Percentiles rank a stretch among this genome's conserved stretches.
Conservation (phyloP, 2,797 vertebrate species). For the Sebastes taczanowskii region DNA sequence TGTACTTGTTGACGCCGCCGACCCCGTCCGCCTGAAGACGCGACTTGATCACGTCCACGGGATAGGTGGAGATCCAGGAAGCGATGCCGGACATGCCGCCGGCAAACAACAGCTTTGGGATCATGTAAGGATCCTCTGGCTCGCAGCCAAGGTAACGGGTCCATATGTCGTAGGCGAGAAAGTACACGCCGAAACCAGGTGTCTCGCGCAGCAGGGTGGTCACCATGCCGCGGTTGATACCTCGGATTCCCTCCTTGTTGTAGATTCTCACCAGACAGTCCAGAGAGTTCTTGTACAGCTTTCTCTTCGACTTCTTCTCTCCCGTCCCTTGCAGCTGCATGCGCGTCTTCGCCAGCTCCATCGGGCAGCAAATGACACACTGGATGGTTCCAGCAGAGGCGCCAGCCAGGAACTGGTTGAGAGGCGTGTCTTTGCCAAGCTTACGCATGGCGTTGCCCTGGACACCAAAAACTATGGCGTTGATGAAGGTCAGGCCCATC, state of each 20-base stretch:
- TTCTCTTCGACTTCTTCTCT: constrained; percentile 87
- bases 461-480: constrained; percentile 96
- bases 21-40: constrained; percentile 95
- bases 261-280: constrained; percentile 96
- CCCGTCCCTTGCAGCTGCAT: constrained; percentile 98
- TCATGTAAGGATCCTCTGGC: constrained; percentile 89
- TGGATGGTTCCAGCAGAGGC: constrained; percentile 94
- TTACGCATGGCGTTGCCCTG: constrained; percentile 93
- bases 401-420: constrained; percentile 95
- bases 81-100: constrained; percentile 94
- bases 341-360: constrained; percentile 98
- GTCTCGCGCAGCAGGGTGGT: constrained; percentile 94
- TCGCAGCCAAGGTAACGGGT: constrained; percentile 93
- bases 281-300: constrained; percentile 94
- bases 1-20: constrained; percentile 87
- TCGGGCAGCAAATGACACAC: constrained; percentile 95
- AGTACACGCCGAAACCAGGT: constrained; percentile 96
- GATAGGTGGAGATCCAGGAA: constrained; percentile 97
- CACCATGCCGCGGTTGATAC: constrained; percentile 94
- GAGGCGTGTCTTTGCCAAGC: constrained; percentile 90
- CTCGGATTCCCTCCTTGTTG: constrained; percentile 88
- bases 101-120: constrained; percentile 93
- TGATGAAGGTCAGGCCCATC: constrained; percentile 99
- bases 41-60: constrained; percentile 97
- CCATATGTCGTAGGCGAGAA: constrained; percentile 91